These are phyloP conservation scores for Todiramphus saurophagus DNA, from an alignment of 2,113 vertebrate species.

Conservation along the genomic window DNA sequence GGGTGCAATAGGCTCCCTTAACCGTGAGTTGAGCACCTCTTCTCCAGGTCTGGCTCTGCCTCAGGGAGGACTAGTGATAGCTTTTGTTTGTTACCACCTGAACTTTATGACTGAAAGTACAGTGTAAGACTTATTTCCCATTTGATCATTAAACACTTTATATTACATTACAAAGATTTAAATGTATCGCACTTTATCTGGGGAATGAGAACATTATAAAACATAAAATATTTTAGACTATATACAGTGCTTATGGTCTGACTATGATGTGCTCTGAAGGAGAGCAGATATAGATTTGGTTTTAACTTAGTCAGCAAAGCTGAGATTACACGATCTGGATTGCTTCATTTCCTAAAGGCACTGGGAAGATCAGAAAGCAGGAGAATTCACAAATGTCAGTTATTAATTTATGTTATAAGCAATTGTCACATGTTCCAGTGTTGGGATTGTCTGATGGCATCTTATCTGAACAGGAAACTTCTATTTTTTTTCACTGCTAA, in stretches of 20 bases:
- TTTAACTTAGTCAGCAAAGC: not conserved
- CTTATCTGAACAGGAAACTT: not conserved
- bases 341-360: not conserved
- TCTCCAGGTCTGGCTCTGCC: accelerated
- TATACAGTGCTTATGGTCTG: not conserved
- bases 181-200: not conserved
- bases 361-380: not conserved
- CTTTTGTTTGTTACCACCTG: not conserved
- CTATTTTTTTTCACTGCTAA: not conserved
- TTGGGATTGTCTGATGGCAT: not conserved
- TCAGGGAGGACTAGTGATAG: not conserved
- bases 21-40: not conserved
- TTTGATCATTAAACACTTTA: not conserved
- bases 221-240: not conserved
- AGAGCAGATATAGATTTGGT: not conserved
- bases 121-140: not conserved
- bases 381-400: not conserved
- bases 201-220: not conserved
- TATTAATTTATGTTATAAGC: not conserved
- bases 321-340: not conserved
- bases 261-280: not conserved
- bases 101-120: not conserved
- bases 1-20: not conserved
- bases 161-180: not conserved
- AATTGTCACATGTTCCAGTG: not conserved